Conservation (phyloP, 2,113 vertebrate genomes). For the Ancistrus triradiatus region DNA sequence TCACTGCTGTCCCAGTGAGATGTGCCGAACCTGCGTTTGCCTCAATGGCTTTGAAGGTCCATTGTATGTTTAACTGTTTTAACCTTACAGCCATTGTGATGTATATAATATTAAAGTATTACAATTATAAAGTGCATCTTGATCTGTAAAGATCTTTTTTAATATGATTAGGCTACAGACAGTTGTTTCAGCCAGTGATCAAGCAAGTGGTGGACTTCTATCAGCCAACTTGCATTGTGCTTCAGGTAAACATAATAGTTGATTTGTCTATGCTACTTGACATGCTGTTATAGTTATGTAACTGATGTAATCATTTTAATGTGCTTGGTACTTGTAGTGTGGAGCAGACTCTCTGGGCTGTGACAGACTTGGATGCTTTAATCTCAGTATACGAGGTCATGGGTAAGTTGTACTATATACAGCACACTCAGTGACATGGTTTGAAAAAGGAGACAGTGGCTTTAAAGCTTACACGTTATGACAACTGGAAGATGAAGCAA, state of each 20-base stretch:
- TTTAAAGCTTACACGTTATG: no score
- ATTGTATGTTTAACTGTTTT: no score
- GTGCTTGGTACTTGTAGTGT: conserved; percentile 69
- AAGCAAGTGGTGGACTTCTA: conserved; percentile 98
- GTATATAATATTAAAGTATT: no score
- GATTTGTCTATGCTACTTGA: background rate
- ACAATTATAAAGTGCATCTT: no score
- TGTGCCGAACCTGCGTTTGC: no score
- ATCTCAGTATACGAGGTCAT: conserved; percentile 96
- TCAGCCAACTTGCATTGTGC: conserved; percentile 95
- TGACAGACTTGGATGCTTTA: conserved; percentile 94
- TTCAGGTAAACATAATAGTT: conserved; percentile 82
- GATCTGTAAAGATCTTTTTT: no score
- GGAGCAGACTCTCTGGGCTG: conserved; percentile 96
- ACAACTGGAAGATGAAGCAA: no score
- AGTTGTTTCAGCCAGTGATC: conserved; percentile 96
- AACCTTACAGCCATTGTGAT: no score
- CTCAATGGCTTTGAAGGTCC: no score
- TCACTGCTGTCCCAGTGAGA: no score
- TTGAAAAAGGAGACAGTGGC: background rate
- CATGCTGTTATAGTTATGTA: background rate
- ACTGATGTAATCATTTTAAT: background rate
- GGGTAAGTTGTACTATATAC: conserved; percentile 72
- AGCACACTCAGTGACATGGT: background rate
- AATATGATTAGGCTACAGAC: conserved; percentile 85